These are phyloP conservation scores for Lepidocyrtoides sp. DNA, from an alignment of 2,888 invertebrate genomes.

Conservation along the genomic window DNA sequence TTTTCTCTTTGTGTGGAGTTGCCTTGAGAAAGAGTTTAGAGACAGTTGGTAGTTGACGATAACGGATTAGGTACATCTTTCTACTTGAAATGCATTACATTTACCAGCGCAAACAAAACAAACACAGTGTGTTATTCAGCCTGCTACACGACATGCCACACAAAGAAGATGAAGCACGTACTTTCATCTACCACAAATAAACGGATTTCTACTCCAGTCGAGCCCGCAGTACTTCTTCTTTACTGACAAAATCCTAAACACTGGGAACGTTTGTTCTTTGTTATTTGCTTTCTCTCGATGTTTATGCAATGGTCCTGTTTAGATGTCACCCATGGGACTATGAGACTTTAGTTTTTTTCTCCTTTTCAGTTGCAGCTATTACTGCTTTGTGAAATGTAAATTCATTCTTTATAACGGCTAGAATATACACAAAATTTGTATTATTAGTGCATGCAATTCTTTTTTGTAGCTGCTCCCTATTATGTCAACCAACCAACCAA, in stretches of 20 bases:
- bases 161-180: conserved; percentile 16
- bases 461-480: neutral
- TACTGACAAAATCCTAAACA: neutral
- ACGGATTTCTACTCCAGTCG: conserved; percentile 3
- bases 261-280: neutral
- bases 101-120: neutral
- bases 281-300: conserved; percentile 20
- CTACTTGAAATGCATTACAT: neutral
- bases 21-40: neutral
- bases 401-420: neutral
- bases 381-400: neutral
- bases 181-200: conserved; percentile 14
- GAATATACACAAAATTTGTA: too few species aligned
- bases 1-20: neutral
- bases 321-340: conserved; percentile 54
- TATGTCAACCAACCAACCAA: neutral
- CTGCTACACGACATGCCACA: neutral
- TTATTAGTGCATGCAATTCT: neutral
- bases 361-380: conserved; percentile 20
- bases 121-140: neutral
- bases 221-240: conserved; percentile 6
- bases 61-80: neutral
- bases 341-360: too few species aligned
- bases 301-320: conserved; percentile 5
- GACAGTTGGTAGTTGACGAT: neutral